A percentile compares a stretch with the other conserved stretches of the same genome.
phyloP scores from a whole-genome alignment of 2,113 vertebrate species.

The Stictonetta naevosa region DNA sequence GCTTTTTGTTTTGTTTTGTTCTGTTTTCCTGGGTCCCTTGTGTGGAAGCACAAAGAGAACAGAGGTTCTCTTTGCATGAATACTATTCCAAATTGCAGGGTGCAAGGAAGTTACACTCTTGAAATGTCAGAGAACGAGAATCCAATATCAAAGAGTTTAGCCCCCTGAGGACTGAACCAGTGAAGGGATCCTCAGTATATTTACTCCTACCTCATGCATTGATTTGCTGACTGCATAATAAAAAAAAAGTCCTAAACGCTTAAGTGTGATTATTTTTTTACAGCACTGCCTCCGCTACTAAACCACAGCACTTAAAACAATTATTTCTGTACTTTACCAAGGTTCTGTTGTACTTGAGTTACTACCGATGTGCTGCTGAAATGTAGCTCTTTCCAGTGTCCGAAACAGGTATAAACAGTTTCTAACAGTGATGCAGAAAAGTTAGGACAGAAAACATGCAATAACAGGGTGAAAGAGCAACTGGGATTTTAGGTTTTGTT shows the following conservation, averaged over 20 bases:
- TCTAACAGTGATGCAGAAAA: neutral
- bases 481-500: neutral
- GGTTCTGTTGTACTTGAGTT: neutral
- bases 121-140: neutral
- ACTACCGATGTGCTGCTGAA: neutral
- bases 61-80: neutral
- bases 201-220: neutral
- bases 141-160: neutral
- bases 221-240: neutral
- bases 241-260: neutral
- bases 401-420: neutral
- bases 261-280: neutral
- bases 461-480: neutral
- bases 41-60: neutral
- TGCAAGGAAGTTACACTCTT: neutral
- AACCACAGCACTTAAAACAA: neutral
- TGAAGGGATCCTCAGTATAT: neutral
- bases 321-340: neutral
- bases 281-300: neutral
- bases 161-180: neutral
- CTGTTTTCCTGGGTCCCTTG: neutral
- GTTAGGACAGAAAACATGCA: neutral
- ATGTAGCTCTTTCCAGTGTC: neutral
- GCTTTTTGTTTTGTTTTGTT: too few relatives aligned
- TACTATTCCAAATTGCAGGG: neutral